A percentile compares a stretch with the other conserved stretches of the same genome.
phyloP scores from a whole-genome alignment of 2,113 vertebrate species.

The Erinaceus europaeus region DNA sequence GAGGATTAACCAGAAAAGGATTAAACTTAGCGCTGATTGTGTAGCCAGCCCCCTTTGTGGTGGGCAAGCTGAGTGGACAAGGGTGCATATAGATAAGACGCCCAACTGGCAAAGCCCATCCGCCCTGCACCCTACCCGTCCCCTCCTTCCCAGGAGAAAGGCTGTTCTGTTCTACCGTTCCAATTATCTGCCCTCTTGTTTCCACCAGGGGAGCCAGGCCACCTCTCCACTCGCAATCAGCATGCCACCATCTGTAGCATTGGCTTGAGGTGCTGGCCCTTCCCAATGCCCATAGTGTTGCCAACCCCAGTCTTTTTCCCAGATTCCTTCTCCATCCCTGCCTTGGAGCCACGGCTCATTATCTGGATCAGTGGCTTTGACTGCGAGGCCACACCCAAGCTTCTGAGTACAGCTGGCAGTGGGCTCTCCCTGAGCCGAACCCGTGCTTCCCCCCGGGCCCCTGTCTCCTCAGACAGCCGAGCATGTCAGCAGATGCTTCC shows the following conservation, averaged over 20 bases:
- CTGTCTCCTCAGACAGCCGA: background rate
- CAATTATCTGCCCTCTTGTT: background rate
- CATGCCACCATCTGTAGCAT: background rate
- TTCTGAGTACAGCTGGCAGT: background rate
- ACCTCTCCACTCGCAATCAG: accelerated
- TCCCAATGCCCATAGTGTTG: background rate
- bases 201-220: background rate
- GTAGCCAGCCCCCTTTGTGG: background rate
- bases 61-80: background rate
- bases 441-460: background rate
- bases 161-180: background rate
- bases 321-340: background rate
- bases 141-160: background rate
- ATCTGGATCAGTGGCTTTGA: background rate
- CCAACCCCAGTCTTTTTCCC: background rate
- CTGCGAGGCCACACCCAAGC: background rate
- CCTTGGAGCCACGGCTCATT: background rate
- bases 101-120: background rate
- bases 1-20: background rate
- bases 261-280: background rate
- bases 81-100: accelerated
- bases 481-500: background rate
- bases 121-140: too few relatives aligned
- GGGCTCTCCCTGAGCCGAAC: background rate
- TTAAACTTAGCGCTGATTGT: background rate